Evolutionary conservation across 1,140 invertebrate species (phyloP), one percentile per base, ranked within the genome.

Genomic region (Drosophila nigrodunni): DNA sequence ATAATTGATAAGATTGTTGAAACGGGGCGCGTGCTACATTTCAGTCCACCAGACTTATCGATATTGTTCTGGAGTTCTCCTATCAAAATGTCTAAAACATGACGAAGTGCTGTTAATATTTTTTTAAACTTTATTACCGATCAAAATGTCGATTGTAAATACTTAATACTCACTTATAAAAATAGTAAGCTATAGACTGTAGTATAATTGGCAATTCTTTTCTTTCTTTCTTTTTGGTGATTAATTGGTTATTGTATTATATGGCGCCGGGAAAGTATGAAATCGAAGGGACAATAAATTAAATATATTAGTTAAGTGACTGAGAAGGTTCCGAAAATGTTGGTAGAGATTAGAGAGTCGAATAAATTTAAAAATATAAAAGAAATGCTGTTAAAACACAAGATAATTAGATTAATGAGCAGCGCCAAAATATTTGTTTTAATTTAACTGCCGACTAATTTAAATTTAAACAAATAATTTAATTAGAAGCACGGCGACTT

Each of bases 81-180:
- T 59, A 75, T 75, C 60, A 65, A 65, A 58, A 65, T 64, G 73
- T 70, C 70, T 50, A 30, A 49, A 44, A 54, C 47, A 52, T 60
- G 43, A 61, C 44, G 37, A 71, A 54, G 54, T 59, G 43, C 54
- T 41, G 37, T 52, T 41, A 18, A 52, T 25, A 57, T 49, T 47
- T 41, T 59, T n/a, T 9, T 41, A 58, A 11, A 64, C 58, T 65
- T 73, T 73, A 73, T 60, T 41, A 11, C 11, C 34, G 25, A 9
- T 46, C 13, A n/a, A 30, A 69, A n/a, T 18, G 11, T 35, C 10
- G 37, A 34, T 46, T 57, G 21, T 25, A 67, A 57, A 66, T 57
- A 41, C 15, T 41, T 41, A 47, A 11, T 7, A 57, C 15, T 21
- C 7, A 54, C 49, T 65, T 39, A 64, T 30, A 30, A 30, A 5